Base-by-base conservation (phyloP, 2,797 vertebrate genomes). In the Micropoecilia bifurca region DNA sequence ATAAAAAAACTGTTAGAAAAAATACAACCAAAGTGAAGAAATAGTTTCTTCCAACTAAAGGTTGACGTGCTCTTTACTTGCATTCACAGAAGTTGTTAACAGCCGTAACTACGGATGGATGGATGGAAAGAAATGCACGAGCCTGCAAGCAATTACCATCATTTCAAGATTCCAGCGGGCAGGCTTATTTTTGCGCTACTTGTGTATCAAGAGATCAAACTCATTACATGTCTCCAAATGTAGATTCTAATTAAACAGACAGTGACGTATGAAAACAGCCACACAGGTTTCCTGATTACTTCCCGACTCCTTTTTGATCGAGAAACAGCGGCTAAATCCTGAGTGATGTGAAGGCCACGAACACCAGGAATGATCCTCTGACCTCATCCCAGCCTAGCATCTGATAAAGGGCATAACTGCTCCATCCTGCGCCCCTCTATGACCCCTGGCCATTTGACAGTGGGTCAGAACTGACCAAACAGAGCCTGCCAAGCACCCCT, bases 371-470 rank as follows among this genome's bases (percentile, higher is more conserved):
- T 88, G 91, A 91, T 89, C 91, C 88, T 71, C 88, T 85, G 85
- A 85, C 88, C 89, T 87, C 87, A 88, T 90, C 88, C 83, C 93
- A 84, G 91, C 84, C 93, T 78, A 81, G 93, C 92, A 92, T 94
- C 95, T 96, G 96, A 89, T 92, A 94, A 93, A 95, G 94, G 90
- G 90, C 94, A 93, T 92, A 92, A 93, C 93, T 94, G 95, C 87
- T 69, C 83, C 85, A 91, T 84, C 89, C 90, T 85, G 85, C 79
- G 91, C 92, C 92, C 92, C 93, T 92, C 93, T 87, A 90, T 85
- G 87, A 88, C 90, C 92, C 88, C 85, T 75, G 81, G 83, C 87
- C 88, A 91, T 95, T 95, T 95, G 93, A 96, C 95, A 93, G 63
- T 80, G 88, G 94, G 93, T 95, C 95, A 96, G 93, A 91, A 87